These are phyloP conservation scores for Phaedon cochleariae DNA, from an alignment of 2,888 invertebrate genomes.

Conservation along the genomic window DNA sequence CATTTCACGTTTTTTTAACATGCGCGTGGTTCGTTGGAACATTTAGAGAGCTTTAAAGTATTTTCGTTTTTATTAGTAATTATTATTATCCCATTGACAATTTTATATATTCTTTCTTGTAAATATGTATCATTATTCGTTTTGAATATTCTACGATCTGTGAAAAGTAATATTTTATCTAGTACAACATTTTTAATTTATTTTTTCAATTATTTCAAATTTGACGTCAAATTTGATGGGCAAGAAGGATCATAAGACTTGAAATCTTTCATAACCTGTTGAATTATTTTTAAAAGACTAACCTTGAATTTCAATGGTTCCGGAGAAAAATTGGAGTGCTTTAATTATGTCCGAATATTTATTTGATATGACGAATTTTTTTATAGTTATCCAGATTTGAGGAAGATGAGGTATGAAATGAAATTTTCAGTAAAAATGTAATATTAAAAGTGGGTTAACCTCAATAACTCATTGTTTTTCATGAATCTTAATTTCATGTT, in stretches of 20 bases:
- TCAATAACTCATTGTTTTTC: too few species aligned
- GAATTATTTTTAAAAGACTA: too few species aligned
- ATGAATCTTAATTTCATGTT: too few species aligned
- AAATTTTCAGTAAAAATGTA: too few species aligned
- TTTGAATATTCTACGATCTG: slow-evolving; percentile 27
- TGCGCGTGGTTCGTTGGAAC: background rate
- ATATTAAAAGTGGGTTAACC: too few species aligned
- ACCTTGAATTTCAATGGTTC: too few species aligned
- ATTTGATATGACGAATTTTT: too few species aligned
- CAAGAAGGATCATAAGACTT: background rate
- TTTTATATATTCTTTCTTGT: slow-evolving; percentile 21
- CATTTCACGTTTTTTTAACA: background rate
- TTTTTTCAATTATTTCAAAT: slow-evolving; percentile 3
- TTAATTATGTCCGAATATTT: too few species aligned
- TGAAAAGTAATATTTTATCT: slow-evolving; percentile 5
- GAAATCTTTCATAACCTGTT: too few species aligned
- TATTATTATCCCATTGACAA: slow-evolving; percentile 16
- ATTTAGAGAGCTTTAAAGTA: slow-evolving; percentile 17
- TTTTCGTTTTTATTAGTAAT: slow-evolving; percentile 8
- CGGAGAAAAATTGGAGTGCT: too few species aligned
- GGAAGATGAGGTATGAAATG: too few species aligned
- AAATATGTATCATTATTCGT: slow-evolving; percentile 34
- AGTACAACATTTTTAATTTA: slow-evolving; percentile 23
- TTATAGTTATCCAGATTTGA: too few species aligned
- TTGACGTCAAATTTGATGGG: slow-evolving; percentile 1